phyloP scores from a whole-genome alignment of 2,888 invertebrate species.

The Gibbula magus region DNA sequence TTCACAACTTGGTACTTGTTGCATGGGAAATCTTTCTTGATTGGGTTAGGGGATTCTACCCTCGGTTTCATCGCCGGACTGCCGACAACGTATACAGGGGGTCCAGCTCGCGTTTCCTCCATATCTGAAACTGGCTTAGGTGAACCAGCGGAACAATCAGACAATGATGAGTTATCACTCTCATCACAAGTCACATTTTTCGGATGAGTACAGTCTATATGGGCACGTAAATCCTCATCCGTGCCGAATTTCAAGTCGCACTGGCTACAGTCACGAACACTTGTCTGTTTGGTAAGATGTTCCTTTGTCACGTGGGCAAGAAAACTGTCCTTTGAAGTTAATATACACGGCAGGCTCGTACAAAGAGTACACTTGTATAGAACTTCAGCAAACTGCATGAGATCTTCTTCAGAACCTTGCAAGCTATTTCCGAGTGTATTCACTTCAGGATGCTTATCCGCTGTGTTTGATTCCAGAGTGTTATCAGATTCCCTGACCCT shows the following conservation, averaged over 20 bases:
- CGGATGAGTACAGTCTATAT: slow-evolving; percentile 45
- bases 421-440: slow-evolving; percentile 1
- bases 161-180: neutral
- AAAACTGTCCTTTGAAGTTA: slow-evolving; percentile 62
- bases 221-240: slow-evolving; percentile 54
- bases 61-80: neutral
- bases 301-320: slow-evolving; percentile 53
- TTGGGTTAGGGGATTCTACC: neutral
- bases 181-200: neutral
- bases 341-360: slow-evolving; percentile 58
- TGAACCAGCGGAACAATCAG: neutral
- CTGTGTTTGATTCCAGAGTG: slow-evolving; percentile 1
- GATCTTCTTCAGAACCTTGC: slow-evolving; percentile 32
- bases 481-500: slow-evolving; percentile 3
- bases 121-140: neutral
- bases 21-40: slow-evolving; percentile 13
- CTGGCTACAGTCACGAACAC: slow-evolving; percentile 42
- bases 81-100: neutral
- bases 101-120: neutral
- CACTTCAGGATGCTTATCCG: slow-evolving; percentile 7
- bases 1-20: slow-evolving; percentile 9
- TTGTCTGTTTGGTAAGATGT: slow-evolving; percentile 48
- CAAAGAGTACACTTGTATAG: slow-evolving; percentile 68
- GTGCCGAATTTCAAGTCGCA: slow-evolving; percentile 60
- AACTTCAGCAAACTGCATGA: slow-evolving; percentile 62